Conservation (phyloP, 2,113 vertebrate species). For the Bubo bubo region DNA sequence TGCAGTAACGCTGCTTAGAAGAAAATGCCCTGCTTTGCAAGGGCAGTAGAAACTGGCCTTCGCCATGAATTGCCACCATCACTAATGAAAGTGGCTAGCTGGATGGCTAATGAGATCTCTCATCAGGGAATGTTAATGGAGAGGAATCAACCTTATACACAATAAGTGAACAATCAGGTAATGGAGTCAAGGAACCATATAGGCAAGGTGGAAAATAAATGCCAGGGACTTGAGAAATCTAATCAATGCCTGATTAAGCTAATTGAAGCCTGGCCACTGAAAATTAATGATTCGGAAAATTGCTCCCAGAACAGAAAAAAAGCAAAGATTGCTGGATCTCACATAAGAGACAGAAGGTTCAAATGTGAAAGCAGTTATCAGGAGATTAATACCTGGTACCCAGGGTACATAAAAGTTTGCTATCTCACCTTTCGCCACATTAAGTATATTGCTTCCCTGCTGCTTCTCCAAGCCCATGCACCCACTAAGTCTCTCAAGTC, state of each 20-base stretch:
- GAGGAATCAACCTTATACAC: constrained; percentile 51
- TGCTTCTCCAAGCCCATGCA: neutral
- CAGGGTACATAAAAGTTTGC: constrained; percentile 38
- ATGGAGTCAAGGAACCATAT: constrained; percentile 66
- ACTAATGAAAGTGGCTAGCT: constrained; percentile 62
- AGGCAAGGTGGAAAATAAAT: constrained; percentile 73
- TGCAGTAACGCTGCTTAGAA: neutral
- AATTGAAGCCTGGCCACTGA: constrained; percentile 71
- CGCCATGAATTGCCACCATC: neutral
- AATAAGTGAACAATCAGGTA: constrained; percentile 67
- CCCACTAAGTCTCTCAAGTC: constrained; percentile 30
- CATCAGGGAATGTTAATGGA: constrained; percentile 58
- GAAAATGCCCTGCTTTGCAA: neutral
- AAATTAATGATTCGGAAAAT: constrained; percentile 75
- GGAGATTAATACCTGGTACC: constrained; percentile 58
- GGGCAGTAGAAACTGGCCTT: constrained; percentile 22
- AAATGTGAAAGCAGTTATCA: constrained; percentile 64
- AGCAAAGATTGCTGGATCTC: constrained; percentile 51
- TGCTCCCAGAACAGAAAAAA: constrained; percentile 60
- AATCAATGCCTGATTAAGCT: constrained; percentile 74
- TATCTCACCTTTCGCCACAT: constrained; percentile 20
- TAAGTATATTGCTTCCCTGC: constrained; percentile 13
- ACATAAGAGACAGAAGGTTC: constrained; percentile 52
- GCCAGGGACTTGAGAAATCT: constrained; percentile 66
- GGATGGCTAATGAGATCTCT: constrained; percentile 58